These are phyloP conservation scores for Sylvilagus floridanus DNA, from an alignment of 2,797 vertebrate genomes.

Conservation along the genomic window DNA sequence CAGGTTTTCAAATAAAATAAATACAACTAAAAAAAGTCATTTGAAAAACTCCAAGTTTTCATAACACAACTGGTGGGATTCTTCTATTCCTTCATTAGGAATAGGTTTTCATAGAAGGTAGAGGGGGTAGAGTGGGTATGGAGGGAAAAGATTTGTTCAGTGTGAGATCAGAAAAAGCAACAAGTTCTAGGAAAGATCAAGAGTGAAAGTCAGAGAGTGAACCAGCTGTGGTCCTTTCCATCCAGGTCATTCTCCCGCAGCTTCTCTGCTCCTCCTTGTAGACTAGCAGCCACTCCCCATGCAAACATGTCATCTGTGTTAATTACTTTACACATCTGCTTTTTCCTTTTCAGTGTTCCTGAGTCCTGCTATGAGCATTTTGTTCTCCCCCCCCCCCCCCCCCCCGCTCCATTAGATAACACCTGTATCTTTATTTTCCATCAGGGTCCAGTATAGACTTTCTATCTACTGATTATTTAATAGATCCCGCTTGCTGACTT, in stretches of 20 bases:
- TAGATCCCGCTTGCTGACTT: conserved; percentile 15
- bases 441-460: background rate
- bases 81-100: conserved; percentile 10
- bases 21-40: background rate
- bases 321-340: background rate
- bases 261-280: background rate
- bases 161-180: conserved; percentile 18
- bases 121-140: background rate
- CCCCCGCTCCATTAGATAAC: background rate
- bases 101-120: conserved; percentile 26
- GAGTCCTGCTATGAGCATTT: background rate
- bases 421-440: background rate
- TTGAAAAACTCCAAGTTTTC: conserved; percentile 32
- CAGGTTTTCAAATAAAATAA: too few species aligned
- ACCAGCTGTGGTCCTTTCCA: background rate
- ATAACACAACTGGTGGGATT: background rate
- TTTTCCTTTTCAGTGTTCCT: background rate
- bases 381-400: background rate
- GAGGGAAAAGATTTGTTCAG: background rate
- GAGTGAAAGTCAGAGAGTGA: background rate
- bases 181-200: background rate
- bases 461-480: conserved; percentile 4
- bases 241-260: background rate
- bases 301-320: background rate
- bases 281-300: background rate